These are phyloP conservation scores for Cardiocondyla obscurior DNA, from an alignment of 1,140 invertebrate species.

Conservation along the genomic window DNA sequence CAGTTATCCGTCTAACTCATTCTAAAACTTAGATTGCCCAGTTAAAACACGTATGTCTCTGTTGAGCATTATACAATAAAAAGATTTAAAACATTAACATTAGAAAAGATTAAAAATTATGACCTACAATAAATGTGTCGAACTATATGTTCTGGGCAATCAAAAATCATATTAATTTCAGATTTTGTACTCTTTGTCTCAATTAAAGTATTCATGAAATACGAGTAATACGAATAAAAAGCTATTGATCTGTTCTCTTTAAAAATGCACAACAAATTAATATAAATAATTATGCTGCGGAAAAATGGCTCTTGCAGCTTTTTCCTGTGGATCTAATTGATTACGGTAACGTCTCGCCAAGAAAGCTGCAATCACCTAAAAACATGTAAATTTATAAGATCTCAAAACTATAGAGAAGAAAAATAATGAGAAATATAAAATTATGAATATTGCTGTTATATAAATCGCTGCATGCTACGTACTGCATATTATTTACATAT, in stretches of 20 bases:
- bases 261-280: constrained; percentile 60
- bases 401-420: not conserved
- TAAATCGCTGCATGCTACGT: not conserved
- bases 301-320: constrained; percentile 88
- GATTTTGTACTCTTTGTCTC: not conserved
- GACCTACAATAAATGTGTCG: not conserved
- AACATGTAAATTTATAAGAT: constrained; percentile 60
- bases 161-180: constrained; percentile 19
- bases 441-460: not conserved
- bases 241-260: constrained; percentile 38
- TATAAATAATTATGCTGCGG: constrained; percentile 86
- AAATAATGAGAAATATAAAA: not conserved
- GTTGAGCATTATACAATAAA: constrained; percentile 48
- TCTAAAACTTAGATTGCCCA: constrained; percentile 55
- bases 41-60: constrained; percentile 29
- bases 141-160: constrained; percentile 15
- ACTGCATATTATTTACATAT: constrained; percentile 6
- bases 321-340: constrained; percentile 88
- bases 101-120: not conserved
- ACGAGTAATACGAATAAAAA: constrained; percentile 24
- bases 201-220: not conserved
- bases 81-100: constrained; percentile 18
- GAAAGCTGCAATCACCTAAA: constrained; percentile 90
- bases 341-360: constrained; percentile 90
- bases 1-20: constrained; percentile 59